phyloP scores from a whole-genome alignment of 2,888 invertebrate species.

The Limenitis arthemis region DNA sequence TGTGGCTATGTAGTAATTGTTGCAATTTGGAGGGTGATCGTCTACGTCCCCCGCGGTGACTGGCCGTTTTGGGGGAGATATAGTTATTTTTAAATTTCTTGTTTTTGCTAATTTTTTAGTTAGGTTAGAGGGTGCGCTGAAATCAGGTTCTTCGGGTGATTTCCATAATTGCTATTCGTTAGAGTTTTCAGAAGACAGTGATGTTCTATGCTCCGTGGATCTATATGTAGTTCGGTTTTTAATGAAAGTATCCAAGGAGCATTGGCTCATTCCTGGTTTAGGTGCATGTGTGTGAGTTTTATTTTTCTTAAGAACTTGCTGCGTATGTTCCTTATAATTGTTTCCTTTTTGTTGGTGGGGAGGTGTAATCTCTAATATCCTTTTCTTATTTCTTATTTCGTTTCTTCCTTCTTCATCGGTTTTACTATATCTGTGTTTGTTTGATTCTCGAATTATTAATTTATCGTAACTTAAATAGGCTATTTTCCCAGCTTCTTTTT shows the following conservation, averaged over 20 bases:
- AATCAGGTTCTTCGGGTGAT: too few relatives aligned
- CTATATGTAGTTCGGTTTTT: slow-evolving; percentile 5
- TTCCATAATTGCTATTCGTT: too few relatives aligned
- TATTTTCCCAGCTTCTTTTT: background rate
- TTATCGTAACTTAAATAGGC: background rate
- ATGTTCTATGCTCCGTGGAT: too few relatives aligned
- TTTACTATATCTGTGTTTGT: background rate
- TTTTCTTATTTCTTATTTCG: background rate
- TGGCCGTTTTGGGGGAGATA: too few relatives aligned
- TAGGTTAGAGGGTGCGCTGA: too few relatives aligned
- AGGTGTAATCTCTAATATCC: slow-evolving; percentile 16
- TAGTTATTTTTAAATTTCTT: too few relatives aligned
- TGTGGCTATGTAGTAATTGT: background rate
- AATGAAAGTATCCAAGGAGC: background rate
- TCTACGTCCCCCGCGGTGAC: too few relatives aligned
- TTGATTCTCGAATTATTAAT: background rate
- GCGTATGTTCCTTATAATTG: background rate
- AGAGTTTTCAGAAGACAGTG: too few relatives aligned
- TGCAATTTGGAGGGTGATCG: too few relatives aligned
- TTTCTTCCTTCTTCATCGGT: background rate
- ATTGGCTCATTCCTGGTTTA: background rate
- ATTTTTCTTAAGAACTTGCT: background rate
- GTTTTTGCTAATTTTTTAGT: too few relatives aligned
- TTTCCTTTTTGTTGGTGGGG: background rate
- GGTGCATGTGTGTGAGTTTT: background rate